phyloP scores from a whole-genome alignment of 2,888 invertebrate species.

The Drosophila nr. perissopoda region DNA sequence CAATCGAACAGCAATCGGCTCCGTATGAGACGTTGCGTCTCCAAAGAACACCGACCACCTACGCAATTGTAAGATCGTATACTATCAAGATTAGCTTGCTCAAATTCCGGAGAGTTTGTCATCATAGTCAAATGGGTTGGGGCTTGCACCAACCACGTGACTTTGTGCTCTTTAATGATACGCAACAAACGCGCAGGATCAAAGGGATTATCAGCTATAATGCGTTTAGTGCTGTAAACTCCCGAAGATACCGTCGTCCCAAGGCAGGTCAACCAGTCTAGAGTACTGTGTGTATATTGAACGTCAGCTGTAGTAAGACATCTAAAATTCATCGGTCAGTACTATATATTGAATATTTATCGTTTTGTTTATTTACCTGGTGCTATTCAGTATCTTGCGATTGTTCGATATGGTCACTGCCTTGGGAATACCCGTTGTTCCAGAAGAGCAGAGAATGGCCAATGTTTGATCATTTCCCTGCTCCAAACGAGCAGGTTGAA shows the following conservation, averaged over 20 bases:
- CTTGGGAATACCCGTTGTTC: slow-evolving; percentile 81
- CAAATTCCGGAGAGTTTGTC: slow-evolving; percentile 53
- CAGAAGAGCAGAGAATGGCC: slow-evolving; percentile 81
- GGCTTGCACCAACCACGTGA: slow-evolving; percentile 62
- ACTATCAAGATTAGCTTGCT: slow-evolving; percentile 56
- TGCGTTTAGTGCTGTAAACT: too few species aligned
- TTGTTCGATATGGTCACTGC: slow-evolving; percentile 68
- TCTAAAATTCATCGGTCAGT: too few species aligned
- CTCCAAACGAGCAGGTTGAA: slow-evolving; percentile 62
- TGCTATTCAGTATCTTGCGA: slow-evolving; percentile 14
- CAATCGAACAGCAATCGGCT: slow-evolving; percentile 56
- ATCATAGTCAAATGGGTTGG: slow-evolving; percentile 68
- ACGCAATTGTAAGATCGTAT: slow-evolving; percentile 58
- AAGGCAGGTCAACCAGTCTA: too few species aligned
- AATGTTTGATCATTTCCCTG: slow-evolving; percentile 72
- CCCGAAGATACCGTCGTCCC: too few species aligned
- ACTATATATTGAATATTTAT: too few species aligned
- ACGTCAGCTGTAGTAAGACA: too few species aligned
- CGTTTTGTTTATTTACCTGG: too few species aligned
- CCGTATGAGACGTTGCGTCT: slow-evolving; percentile 59
- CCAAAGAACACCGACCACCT: slow-evolving; percentile 66
- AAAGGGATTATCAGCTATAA: too few species aligned
- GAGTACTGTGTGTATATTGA: too few species aligned
- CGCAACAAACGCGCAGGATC: too few species aligned
- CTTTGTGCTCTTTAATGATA: slow-evolving; percentile 49